Evolutionary conservation across 92 coral and sea anemone species (phyloP).

Genomic region (Epizoanthus fatuus): DNA sequence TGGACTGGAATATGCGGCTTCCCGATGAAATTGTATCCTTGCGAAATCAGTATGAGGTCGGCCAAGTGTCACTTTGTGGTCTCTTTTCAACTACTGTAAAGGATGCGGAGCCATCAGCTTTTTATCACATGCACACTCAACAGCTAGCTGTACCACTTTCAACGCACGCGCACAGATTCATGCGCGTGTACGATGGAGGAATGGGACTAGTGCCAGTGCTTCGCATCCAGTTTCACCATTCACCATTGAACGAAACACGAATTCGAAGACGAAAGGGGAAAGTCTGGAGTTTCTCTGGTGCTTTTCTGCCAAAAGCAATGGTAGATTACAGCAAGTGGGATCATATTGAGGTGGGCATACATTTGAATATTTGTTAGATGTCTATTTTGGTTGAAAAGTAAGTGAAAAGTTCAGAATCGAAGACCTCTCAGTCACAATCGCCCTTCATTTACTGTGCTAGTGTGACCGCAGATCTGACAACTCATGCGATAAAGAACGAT

Average conservation of each 20-base stretch:
- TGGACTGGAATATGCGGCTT: too few species aligned
- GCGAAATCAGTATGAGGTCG: too few species aligned
- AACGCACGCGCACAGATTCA: too few species aligned
- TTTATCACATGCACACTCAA: too few species aligned
- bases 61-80: too few species aligned
- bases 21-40: too few species aligned
- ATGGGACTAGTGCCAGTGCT: conserved; percentile 35
- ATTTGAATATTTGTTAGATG: not conserved
- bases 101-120: too few species aligned
- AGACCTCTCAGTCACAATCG: not conserved
- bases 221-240: not conserved
- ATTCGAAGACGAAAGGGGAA: not conserved
- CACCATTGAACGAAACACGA: not conserved
- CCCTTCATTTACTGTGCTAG: too few species aligned
- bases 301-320: conserved; percentile 72
- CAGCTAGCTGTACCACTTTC: too few species aligned
- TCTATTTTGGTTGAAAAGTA: not conserved
- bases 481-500: too few species aligned
- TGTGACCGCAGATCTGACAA: too few species aligned
- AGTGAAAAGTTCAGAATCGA: not conserved
- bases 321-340: conserved; percentile 99
- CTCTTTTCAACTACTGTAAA: too few species aligned
- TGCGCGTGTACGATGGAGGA: not conserved
- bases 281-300: conserved; percentile 13
- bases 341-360: conserved; percentile 87